A percentile compares a stretch with the other conserved stretches of the same genome.
These are phyloP conservation scores for Leptodactylus fallax DNA, from an alignment of 2,797 vertebrate genomes.

Conservation along the genomic window DNA sequence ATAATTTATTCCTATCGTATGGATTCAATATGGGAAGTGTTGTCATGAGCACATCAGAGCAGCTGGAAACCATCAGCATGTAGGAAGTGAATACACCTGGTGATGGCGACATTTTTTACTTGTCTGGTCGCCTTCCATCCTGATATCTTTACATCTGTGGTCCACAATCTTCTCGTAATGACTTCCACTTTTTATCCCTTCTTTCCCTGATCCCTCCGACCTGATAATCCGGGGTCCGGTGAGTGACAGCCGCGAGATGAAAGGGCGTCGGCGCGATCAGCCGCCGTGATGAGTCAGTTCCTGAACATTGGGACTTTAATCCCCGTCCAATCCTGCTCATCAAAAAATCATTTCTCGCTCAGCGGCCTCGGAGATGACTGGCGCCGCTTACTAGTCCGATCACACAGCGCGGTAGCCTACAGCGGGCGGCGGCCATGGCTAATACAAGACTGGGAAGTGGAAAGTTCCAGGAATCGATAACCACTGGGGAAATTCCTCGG, in stretches of 20 bases:
- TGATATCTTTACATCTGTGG: too few relatives aligned
- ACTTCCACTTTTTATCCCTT: too few relatives aligned
- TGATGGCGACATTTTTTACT: too few relatives aligned
- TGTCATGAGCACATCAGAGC: too few relatives aligned
- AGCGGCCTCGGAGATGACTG: not conserved
- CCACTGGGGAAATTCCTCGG: too few relatives aligned
- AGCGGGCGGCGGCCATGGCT: conserved; percentile 25
- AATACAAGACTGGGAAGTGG: conserved; percentile 10
- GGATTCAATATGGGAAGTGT: too few relatives aligned
- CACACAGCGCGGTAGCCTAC: not conserved
- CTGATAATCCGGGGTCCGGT: not conserved
- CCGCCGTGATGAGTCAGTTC: not conserved
- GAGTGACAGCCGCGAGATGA: not conserved
- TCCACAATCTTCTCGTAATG: too few relatives aligned
- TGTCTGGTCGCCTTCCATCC: too few relatives aligned
- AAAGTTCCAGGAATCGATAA: too few relatives aligned
- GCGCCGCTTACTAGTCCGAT: not conserved
- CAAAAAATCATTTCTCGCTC: conserved; percentile 20
- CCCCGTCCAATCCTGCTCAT: conserved; percentile 1
- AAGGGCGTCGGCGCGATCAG: not conserved
- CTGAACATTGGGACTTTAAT: conserved; percentile 16
- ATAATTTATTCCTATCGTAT: too few relatives aligned
- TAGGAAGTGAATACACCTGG: too few relatives aligned
- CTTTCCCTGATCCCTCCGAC: not conserved
- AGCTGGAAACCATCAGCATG: too few relatives aligned